Conservation (phyloP, 1,140 invertebrate genomes). For the Macrobrachium nipponense region DNA sequence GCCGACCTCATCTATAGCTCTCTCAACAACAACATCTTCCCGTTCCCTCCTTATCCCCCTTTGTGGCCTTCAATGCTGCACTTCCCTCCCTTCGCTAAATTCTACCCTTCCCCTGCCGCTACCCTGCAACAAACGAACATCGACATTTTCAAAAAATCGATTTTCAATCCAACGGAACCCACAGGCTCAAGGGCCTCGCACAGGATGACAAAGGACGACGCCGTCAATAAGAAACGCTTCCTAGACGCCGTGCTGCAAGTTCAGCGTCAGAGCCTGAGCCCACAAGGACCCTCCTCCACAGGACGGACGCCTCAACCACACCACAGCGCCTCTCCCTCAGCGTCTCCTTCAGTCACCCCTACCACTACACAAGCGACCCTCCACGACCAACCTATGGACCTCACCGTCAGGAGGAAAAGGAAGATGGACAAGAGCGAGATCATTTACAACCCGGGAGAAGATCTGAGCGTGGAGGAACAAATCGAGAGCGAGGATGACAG, state of each 20-base stretch:
- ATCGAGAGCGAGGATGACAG: constrained; percentile 42
- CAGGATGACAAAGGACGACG: constrained; percentile 53
- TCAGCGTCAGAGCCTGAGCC: constrained; percentile 53
- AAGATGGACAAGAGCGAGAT: constrained; percentile 64
- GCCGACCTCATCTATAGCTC: constrained; percentile 59
- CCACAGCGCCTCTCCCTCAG: constrained; percentile 10
- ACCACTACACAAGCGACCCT: constrained; percentile 6
- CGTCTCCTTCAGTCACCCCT: constrained; percentile 12
- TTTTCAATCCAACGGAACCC: constrained; percentile 43
- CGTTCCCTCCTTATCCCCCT: constrained; percentile 56
- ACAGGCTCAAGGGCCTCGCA: constrained; percentile 9
- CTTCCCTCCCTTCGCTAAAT: constrained; percentile 57
- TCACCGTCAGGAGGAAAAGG: constrained; percentile 62
- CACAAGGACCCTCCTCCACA: not conserved
- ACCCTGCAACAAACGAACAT: constrained; percentile 27
- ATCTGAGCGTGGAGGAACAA: constrained; percentile 26
- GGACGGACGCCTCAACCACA: constrained; percentile 10
- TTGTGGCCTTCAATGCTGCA: constrained; percentile 63
- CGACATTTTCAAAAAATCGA: constrained; percentile 44
- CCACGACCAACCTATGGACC: constrained; percentile 62
- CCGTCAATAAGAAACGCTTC: constrained; percentile 60
- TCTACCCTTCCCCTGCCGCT: constrained; percentile 51
- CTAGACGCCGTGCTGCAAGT: constrained; percentile 63
- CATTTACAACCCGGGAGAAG: constrained; percentile 55
- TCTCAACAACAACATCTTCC: constrained; percentile 61